Evolutionary conservation across 2,888 invertebrate species (phyloP).

Genomic region (Gymnoscelis rufifasciata): DNA sequence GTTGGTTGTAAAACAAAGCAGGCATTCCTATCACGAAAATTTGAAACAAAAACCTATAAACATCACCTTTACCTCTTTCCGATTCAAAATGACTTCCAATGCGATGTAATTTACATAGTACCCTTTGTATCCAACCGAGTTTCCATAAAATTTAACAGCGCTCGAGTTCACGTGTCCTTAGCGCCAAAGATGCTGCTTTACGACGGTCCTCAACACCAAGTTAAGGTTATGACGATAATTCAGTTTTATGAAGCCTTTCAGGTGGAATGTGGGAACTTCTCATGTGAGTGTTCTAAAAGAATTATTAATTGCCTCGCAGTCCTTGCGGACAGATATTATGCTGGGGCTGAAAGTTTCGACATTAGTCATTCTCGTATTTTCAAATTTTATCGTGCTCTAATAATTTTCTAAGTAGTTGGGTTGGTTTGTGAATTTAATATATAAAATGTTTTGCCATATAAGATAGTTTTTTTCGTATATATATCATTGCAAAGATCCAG

Average conservation of each 20-base stretch:
- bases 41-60: neutral
- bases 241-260: conserved; percentile 76
- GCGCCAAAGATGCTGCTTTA: conserved; percentile 71
- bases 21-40: neutral
- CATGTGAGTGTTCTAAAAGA: conserved; percentile 25
- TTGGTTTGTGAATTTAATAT: too few relatives aligned
- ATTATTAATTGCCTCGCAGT: neutral
- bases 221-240: conserved; percentile 75
- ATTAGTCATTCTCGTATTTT: too few relatives aligned
- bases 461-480: too few relatives aligned
- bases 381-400: too few relatives aligned
- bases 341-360: too few relatives aligned
- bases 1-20: neutral
- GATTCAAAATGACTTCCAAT: conserved; percentile 37
- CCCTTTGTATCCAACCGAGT: conserved; percentile 62
- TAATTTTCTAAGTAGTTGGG: too few relatives aligned
- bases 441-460: too few relatives aligned
- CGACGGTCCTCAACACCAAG: conserved; percentile 68
- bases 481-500: too few relatives aligned
- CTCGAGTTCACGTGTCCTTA: conserved; percentile 65
- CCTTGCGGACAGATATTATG: neutral
- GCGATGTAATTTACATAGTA: conserved; percentile 64
- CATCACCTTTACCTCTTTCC: conserved; percentile 3
- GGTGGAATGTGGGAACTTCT: conserved; percentile 70
- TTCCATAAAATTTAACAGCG: conserved; percentile 75